Conservation (phyloP, 1,140 invertebrate genomes). For the Apis mellifera region DNA sequence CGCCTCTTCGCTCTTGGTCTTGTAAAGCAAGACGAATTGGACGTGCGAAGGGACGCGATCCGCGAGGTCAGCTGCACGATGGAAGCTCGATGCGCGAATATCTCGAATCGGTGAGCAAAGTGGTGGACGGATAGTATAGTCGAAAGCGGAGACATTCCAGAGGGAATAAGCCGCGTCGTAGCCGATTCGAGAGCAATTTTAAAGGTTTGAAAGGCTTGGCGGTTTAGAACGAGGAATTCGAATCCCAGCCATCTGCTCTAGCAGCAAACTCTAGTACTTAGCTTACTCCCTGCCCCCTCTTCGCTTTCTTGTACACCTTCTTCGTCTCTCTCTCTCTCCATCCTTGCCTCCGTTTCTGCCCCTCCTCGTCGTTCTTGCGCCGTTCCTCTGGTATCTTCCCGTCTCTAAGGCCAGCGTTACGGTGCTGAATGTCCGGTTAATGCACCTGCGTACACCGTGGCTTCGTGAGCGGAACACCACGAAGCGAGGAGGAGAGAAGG, state of each 20-base stretch:
- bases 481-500: conserved; percentile 50
- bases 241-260: conserved; percentile 65
- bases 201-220: conserved; percentile 45
- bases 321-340: conserved; percentile 16
- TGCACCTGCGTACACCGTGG: conserved; percentile 75
- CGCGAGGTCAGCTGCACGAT: neutral
- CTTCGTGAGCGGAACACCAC: conserved; percentile 63
- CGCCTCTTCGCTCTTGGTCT: no score
- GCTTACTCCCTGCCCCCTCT: conserved; percentile 31
- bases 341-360: conserved; percentile 22
- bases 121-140: neutral
- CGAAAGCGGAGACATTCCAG: conserved; percentile 18
- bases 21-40: neutral
- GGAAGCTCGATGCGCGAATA: neutral
- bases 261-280: conserved; percentile 55
- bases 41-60: neutral
- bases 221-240: conserved; percentile 65
- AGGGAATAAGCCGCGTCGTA: conserved; percentile 25
- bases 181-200: conserved; percentile 33
- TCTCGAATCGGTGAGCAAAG: neutral
- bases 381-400: conserved; percentile 42
- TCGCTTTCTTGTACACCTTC: conserved; percentile 29
- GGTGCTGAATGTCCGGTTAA: conserved; percentile 78
- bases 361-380: conserved; percentile 22
- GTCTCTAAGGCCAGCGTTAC: conserved; percentile 71